phyloP scores from a whole-genome alignment of 2,797 vertebrate genomes.

The Trachurus trachurus region DNA sequence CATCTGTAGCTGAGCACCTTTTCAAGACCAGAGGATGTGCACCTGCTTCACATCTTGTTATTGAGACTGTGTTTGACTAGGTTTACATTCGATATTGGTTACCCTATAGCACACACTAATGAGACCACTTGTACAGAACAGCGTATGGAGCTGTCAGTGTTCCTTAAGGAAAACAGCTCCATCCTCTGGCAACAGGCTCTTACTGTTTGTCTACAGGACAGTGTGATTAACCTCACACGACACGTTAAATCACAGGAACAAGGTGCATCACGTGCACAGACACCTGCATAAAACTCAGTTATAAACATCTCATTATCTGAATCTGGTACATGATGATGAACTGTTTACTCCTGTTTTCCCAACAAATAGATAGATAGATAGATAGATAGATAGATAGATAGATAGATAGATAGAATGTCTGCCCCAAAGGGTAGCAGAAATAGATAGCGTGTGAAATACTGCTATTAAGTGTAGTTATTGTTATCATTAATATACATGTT shows the following conservation, averaged over 20 bases:
- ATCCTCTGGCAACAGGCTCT: slow-evolving; percentile 41
- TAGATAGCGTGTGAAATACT: background rate
- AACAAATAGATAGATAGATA: too few species aligned
- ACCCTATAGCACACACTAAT: background rate
- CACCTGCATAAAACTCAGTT: too few species aligned
- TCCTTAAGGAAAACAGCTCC: slow-evolving; percentile 38
- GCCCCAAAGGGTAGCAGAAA: too few species aligned
- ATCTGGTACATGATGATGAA: too few species aligned
- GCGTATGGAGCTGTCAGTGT: too few species aligned
- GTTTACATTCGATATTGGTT: too few species aligned
- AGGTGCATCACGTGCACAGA: background rate
- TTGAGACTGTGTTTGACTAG: background rate
- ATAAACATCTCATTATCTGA: too few species aligned
- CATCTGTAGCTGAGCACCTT: too few species aligned
- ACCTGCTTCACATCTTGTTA: background rate
- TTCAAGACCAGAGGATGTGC: too few species aligned
- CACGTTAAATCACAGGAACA: background rate
- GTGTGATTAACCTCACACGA: background rate
- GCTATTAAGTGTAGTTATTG: background rate
- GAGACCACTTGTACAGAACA: background rate
- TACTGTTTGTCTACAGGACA: fast-evolving
- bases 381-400: too few species aligned
- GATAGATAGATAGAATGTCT: too few species aligned
- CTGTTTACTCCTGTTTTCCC: background rate
- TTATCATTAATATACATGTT: background rate